Evolutionary conservation across 2,113 vertebrate genomes (phyloP).

Genomic region (Mystacornis crossleyi): DNA sequence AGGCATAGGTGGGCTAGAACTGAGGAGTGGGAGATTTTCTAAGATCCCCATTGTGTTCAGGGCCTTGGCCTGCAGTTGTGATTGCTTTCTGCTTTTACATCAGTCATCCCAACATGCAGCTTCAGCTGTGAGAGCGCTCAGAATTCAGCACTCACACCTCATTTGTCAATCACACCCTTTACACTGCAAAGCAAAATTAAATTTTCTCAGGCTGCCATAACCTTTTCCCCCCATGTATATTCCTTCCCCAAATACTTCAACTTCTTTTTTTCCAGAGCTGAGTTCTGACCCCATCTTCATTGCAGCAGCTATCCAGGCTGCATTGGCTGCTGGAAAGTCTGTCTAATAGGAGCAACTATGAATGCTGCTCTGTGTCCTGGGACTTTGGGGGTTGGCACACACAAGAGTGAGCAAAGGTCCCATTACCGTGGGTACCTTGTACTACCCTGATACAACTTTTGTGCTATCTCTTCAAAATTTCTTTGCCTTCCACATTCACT

Average conservation of each 20-base stretch:
- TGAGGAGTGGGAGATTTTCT: background rate
- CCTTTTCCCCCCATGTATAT: background rate
- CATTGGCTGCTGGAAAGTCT: background rate
- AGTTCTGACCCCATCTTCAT: background rate
- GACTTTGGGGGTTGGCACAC: background rate
- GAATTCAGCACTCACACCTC: background rate
- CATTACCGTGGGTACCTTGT: background rate
- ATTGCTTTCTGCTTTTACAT: background rate
- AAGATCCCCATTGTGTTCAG: background rate
- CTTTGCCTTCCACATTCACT: background rate
- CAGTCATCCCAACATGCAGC: background rate
- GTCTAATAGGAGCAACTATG: background rate
- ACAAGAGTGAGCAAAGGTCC: fast-evolving
- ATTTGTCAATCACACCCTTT: conserved; percentile 1
- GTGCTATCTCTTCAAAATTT: background rate
- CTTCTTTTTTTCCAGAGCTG: background rate
- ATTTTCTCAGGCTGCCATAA: background rate
- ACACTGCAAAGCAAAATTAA: background rate
- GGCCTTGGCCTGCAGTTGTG: background rate
- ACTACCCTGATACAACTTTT: background rate
- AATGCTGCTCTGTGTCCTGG: background rate
- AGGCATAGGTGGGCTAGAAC: background rate
- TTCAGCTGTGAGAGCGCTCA: background rate
- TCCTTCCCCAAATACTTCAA: background rate
- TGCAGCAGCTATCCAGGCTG: background rate